Evolutionary conservation across 2,113 vertebrate species (phyloP).

Genomic region (Crocuta crocuta): DNA sequence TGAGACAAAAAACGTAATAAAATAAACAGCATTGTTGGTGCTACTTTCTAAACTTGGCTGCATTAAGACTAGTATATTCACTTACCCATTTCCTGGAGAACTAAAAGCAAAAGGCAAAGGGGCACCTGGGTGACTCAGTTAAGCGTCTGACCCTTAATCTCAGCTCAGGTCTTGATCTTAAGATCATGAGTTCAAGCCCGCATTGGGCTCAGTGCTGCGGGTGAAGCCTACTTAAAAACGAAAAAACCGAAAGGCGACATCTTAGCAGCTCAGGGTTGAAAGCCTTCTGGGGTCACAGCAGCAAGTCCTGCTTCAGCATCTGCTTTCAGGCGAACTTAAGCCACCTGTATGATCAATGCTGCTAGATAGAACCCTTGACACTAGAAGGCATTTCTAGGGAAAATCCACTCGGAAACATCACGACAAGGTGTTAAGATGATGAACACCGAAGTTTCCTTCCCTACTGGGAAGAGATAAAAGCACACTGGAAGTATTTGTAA

Average conservation of each 20-base stretch:
- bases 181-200: too few species aligned
- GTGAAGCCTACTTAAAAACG: too few species aligned
- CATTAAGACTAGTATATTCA: not conserved
- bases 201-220: too few species aligned
- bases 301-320: not conserved
- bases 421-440: not conserved
- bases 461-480: too few species aligned
- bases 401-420: not conserved
- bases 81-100: not conserved
- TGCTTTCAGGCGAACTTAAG: not conserved
- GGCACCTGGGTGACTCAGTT: too few species aligned
- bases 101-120: not conserved
- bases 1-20: not conserved
- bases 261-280: not conserved
- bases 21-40: not conserved
- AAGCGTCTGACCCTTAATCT: too few species aligned
- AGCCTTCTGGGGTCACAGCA: not conserved
- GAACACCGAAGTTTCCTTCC: not conserved
- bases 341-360: not conserved
- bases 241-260: not conserved
- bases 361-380: not conserved
- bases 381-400: not conserved
- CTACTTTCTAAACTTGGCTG: not conserved
- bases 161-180: too few species aligned
- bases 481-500: not conserved